phyloP scores from a whole-genome alignment of 2,888 invertebrate species.

The Onchidella celtica region DNA sequence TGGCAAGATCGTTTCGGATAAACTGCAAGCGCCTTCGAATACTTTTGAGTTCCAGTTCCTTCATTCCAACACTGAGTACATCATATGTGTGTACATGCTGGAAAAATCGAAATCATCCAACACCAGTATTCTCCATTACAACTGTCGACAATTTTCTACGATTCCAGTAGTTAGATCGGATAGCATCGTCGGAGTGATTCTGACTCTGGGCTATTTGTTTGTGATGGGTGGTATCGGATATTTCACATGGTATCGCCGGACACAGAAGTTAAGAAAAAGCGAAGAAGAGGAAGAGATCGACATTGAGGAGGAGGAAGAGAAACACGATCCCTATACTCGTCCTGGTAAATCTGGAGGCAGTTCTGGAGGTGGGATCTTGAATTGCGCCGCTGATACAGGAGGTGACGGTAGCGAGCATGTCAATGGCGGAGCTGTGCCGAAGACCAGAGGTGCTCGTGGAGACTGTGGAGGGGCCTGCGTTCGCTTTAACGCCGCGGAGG shows the following conservation, averaged over 20 bases:
- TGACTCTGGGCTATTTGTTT: constrained; percentile 57
- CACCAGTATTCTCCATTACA: constrained; percentile 54
- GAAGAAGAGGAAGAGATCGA: constrained; percentile 19
- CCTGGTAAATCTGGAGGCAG: not conserved
- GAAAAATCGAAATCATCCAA: constrained; percentile 44
- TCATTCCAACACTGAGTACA: constrained; percentile 43
- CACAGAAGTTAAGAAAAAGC: not conserved
- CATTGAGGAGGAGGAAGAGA: not conserved
- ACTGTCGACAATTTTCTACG: constrained; percentile 58
- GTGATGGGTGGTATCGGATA: constrained; percentile 57
- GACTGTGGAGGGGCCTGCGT: not conserved
- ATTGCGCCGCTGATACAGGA: not conserved
- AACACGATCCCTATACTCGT: not conserved
- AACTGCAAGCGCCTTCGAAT: not conserved
- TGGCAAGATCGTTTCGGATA: constrained; percentile 34
- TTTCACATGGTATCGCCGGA: constrained; percentile 56
- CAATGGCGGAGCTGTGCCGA: not conserved
- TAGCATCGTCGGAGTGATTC: constrained; percentile 55
- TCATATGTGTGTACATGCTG: constrained; percentile 44
- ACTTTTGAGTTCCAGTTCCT: constrained; percentile 42
- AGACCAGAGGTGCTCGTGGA: not conserved
- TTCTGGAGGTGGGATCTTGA: not conserved
- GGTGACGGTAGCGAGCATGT: too few relatives aligned
- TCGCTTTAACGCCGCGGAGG: not conserved
- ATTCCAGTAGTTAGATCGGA: constrained; percentile 58